A percentile compares a stretch with the other conserved stretches of the same genome.
Evolutionary conservation across 1,140 invertebrate species (phyloP).

Genomic region (Nasonia longicornis): DNA sequence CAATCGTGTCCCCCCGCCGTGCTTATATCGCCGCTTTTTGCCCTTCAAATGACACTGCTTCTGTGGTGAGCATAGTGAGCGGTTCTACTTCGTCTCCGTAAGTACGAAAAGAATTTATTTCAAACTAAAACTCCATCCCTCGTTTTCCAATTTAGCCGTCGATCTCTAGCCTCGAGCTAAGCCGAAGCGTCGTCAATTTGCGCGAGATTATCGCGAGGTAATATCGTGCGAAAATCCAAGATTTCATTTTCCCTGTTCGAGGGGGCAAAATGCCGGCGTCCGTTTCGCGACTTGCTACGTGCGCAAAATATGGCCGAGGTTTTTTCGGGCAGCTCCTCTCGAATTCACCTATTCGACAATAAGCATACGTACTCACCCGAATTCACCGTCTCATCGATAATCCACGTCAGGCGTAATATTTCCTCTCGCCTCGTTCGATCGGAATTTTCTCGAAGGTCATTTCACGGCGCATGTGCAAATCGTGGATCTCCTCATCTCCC

Average conservation of each 20-base stretch:
- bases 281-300: background rate
- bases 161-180: no score
- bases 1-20: background rate
- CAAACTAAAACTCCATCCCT: background rate
- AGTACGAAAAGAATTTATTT: slow-evolving; percentile 52
- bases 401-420: background rate
- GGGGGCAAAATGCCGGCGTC: background rate
- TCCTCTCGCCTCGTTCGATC: background rate
- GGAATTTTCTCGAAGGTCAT: slow-evolving; percentile 8
- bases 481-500: background rate
- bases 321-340: no score
- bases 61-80: slow-evolving; percentile 55
- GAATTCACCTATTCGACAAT: no score
- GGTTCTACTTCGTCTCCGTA: slow-evolving; percentile 50
- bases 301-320: no score
- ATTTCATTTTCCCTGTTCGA: background rate
- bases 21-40: slow-evolving; percentile 64
- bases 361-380: background rate
- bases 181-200: no score
- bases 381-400: background rate
- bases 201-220: no score
- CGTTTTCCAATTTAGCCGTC: background rate
- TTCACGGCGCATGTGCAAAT: background rate
- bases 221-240: background rate
- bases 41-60: slow-evolving; percentile 69